Evolutionary conservation across 2,888 invertebrate species (phyloP), one percentile per base, ranked within the genome.

Genomic region (Stramonita haemastoma): DNA sequence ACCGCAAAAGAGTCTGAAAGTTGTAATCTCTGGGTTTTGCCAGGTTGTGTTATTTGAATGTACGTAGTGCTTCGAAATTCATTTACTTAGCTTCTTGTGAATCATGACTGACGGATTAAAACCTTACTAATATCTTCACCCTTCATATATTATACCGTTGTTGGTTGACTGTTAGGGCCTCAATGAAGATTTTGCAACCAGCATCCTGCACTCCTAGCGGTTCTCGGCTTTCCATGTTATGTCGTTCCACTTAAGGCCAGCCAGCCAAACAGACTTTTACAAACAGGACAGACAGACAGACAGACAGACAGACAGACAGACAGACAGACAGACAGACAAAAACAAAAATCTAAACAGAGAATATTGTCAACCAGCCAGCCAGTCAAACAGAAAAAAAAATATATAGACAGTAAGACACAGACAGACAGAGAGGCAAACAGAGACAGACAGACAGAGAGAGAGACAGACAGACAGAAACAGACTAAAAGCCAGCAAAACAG

Each of bases 251-350:
- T 46, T 8, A 46, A 46, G 46, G 46, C 46, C 15, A 79, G 34
- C 1, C 34, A 79, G 34, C 2, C 34, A 79, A 17, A 85, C 56
- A 85, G 13, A 85, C 46, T 46, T 46, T 46, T 46, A 8, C 46
- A 46, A 46, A 5, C 46, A 46, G 8, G 8, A 2, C 26, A 56
- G n/a, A 85, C 56, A 85, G 22, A 85, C 56, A 85, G 22, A 85
- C 56, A 85, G n/a, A 85, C 56, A 85, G 22, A 85, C 56, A 85
- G 22, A 85, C 56, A 85, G 22, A 56, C 17, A 85, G 6, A 85
- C 85, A 56, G 32, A 85, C 34, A 79, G 32, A 79, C 11, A 79
- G 34, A 79, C 19, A 79, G 19, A 79, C 34, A 79, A 8, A 79
- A 5, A 79, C 36, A 34, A 34, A 79, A 17, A 79, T 66, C 1